phyloP scores from a whole-genome alignment of 1,140 invertebrate species.

The Drosophila pruinosa region DNA sequence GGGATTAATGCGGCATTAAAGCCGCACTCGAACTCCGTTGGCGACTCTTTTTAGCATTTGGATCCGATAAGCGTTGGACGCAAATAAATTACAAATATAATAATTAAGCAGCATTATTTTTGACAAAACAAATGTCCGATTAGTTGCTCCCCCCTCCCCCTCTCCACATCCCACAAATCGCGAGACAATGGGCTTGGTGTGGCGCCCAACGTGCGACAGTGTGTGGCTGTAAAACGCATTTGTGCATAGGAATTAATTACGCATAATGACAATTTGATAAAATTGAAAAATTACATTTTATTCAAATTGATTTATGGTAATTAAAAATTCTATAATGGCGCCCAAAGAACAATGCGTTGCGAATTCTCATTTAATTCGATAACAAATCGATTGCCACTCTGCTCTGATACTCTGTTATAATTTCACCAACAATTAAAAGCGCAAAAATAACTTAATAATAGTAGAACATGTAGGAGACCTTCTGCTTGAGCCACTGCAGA shows the following conservation, averaged over 20 bases:
- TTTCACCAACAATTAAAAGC: background rate
- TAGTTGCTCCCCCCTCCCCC: background rate
- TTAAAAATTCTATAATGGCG: constrained; percentile 74
- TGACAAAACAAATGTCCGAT: constrained; percentile 71
- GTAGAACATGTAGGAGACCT: constrained; percentile 47
- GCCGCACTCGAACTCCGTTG: constrained; percentile 21
- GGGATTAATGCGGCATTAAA: constrained; percentile 77
- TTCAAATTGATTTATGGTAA: constrained; percentile 80
- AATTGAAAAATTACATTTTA: constrained; percentile 82
- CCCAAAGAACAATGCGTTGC: background rate
- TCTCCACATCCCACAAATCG: too few relatives aligned
- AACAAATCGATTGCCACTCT: background rate
- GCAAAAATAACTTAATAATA: background rate
- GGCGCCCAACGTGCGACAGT: constrained; percentile 26
- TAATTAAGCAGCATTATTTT: constrained; percentile 81
- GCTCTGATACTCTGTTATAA: background rate
- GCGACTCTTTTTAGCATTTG: constrained; percentile 63
- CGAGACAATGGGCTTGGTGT: constrained; percentile 32
- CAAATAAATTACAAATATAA: constrained; percentile 81
- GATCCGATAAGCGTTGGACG: constrained; percentile 64
- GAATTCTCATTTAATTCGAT: background rate
- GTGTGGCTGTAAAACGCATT: constrained; percentile 65
- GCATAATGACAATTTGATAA: constrained; percentile 82
- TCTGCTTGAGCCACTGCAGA: constrained; percentile 48
- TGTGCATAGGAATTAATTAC: constrained; percentile 82